Conservation (phyloP, 1,140 invertebrate genomes). For the Orchestia grillus region DNA sequence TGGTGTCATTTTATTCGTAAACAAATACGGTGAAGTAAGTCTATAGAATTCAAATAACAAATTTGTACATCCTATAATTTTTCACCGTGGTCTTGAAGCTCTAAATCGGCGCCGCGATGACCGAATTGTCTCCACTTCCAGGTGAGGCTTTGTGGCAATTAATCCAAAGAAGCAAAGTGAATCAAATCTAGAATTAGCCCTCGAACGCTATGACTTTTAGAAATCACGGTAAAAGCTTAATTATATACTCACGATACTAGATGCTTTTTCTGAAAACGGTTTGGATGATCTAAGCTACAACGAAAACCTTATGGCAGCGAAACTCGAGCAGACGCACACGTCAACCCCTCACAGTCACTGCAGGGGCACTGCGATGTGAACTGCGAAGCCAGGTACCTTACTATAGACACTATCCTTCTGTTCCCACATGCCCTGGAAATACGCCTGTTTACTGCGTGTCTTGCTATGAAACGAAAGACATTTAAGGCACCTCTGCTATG, state of each 20-base stretch:
- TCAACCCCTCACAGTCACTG: neutral
- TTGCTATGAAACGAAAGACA: neutral
- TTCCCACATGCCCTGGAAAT: neutral
- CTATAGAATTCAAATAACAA: neutral
- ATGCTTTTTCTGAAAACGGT: neutral
- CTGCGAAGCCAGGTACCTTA: neutral
- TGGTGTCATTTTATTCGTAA: neutral
- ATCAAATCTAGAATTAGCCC: neutral
- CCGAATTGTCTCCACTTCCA: neutral
- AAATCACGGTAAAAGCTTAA: neutral
- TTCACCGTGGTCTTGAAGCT: neutral
- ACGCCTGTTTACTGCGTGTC: neutral
- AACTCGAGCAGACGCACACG: neutral
- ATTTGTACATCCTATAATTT: too few species aligned
- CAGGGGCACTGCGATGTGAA: constrained; percentile 10
- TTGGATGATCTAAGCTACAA: neutral
- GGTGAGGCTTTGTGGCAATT: neutral
- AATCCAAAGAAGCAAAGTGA: constrained; percentile 14
- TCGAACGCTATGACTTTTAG: neutral
- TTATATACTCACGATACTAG: neutral
- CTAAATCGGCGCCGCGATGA: neutral
- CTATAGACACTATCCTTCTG: neutral
- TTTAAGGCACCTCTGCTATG: neutral
- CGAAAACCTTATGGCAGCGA: neutral
- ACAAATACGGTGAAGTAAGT: neutral